Evolutionary conservation across 2,888 invertebrate species (phyloP).

Genomic region (Drosophila niveifrons): DNA sequence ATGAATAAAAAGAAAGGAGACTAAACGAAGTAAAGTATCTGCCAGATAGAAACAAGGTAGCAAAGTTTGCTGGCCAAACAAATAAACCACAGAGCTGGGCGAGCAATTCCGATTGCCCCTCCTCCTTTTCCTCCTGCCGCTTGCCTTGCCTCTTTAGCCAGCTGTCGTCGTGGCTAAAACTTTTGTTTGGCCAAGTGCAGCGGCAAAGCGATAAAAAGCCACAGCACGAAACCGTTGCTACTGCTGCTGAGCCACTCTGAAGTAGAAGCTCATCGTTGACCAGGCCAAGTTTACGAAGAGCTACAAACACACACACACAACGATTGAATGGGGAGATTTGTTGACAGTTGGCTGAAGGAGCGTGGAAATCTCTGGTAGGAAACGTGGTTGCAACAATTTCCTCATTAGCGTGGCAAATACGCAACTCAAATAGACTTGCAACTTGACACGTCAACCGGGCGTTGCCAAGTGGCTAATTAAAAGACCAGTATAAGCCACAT

Average conservation of each 20-base stretch:
- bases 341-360: conserved; percentile 26
- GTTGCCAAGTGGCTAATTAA: conserved; percentile 38
- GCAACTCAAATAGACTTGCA: conserved; percentile 25
- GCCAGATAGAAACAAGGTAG: conserved; percentile 63
- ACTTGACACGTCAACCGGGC: conserved; percentile 19
- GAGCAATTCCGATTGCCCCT: conserved; percentile 5
- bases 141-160: no score
- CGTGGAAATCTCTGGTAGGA: conserved; percentile 14
- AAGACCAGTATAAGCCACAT: conserved; percentile 19
- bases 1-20: conserved; percentile 6
- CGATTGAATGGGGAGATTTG: conserved; percentile 7
- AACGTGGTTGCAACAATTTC: conserved; percentile 46
- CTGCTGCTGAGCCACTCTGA: conserved; percentile 45
- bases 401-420: conserved; percentile 56
- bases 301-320: conserved; percentile 25
- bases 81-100: conserved; percentile 70
- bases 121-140: background rate
- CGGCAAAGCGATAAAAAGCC: conserved; percentile 68
- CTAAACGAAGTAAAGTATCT: conserved; percentile 57
- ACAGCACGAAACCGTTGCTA: conserved; percentile 54
- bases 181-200: conserved; percentile 79
- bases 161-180: conserved; percentile 53
- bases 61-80: conserved; percentile 78
- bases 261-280: conserved; percentile 52
- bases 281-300: conserved; percentile 61